Percentiles rank a stretch among this genome's conserved stretches.
These are phyloP conservation scores for Etheostoma nigrum DNA, from an alignment of 2,797 vertebrate species.

Conservation along the genomic window DNA sequence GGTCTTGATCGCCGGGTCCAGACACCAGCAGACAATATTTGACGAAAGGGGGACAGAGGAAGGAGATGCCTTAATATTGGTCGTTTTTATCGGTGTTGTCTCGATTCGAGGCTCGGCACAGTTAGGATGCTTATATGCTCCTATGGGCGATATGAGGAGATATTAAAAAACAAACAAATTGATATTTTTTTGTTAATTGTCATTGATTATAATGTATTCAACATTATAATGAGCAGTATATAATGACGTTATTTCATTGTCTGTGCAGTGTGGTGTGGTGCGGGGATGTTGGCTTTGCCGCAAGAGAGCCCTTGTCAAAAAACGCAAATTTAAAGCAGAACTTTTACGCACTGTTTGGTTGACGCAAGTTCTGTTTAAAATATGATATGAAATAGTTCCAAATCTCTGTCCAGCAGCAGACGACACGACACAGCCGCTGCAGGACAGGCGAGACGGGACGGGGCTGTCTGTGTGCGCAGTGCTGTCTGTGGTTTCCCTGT, in stretches of 20 bases:
- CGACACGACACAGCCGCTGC: not conserved
- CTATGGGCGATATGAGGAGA: not conserved
- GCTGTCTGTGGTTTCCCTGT: slow-evolving; percentile 65
- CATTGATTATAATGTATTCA: not conserved
- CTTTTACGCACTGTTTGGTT: slow-evolving; percentile 53
- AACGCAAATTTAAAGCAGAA: slow-evolving; percentile 15
- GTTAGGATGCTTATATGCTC: not conserved
- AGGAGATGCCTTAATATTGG: slow-evolving; percentile 16
- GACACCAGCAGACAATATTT: slow-evolving; percentile 83
- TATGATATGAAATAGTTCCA: not conserved
- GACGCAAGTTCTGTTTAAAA: not conserved
- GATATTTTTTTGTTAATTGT: too few relatives aligned
- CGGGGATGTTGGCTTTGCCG: not conserved
- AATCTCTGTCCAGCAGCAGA: not conserved
- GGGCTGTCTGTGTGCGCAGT: slow-evolving; percentile 35
- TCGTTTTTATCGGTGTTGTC: slow-evolving; percentile 54
- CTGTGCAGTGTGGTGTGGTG: not conserved
- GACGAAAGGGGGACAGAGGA: slow-evolving; percentile 27
- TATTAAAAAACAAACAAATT: not conserved
- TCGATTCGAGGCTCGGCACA: slow-evolving; percentile 56
- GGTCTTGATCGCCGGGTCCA: slow-evolving; percentile 89
- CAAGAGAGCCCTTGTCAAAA: not conserved
- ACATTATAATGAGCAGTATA: rapidly evolving
- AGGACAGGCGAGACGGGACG: slow-evolving; percentile 38
- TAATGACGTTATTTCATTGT: not conserved